Base-by-base conservation (phyloP, 2,113 vertebrate species). In the Diadophis punctatus region DNA sequence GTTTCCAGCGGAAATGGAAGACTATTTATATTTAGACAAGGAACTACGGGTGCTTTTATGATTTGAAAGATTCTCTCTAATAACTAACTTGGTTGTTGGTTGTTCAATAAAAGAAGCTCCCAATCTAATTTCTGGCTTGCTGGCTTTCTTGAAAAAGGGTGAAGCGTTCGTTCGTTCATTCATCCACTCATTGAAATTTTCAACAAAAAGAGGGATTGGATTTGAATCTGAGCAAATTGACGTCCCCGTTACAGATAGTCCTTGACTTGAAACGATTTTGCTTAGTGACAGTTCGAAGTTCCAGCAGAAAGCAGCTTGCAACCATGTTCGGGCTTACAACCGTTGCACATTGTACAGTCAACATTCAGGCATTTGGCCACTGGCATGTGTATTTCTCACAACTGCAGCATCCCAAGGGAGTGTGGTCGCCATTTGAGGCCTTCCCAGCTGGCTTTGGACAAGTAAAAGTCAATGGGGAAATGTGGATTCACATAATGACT, bases 61-160 rank as follows among this genome's bases (percentile, higher is more conserved):
- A 27, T 89, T 90, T 87, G 46, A 86, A 60, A 94, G 93, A 91
- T 3, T 2, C 23, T 95, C 90, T 96, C 92, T 96, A 96, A 91
- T 90, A 80, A 0, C 90, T 22, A 84, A 43, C 0, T 84, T 86
- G 0, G 0, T 86, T 55, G 0, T 93, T 63, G 53, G 53, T 94
- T 94, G n/a, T 95, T 91, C 90, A 97, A 97, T 97, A 97, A 96
- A 97, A 95, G 93, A 94, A 86, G 30, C 55, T 86, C 58, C 88
- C 46, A 3, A 74, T 48, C 2, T 8, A 0, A 0, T 23, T 91
- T 16, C 3, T n/a, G 63, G 6, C 8, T 14, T n/a, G 1, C 34
- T 1, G 1, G 11, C 2, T 92, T 30, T 90, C 49, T 8, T 63
- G 10, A 48, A 34, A 10, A 53, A 6, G 68, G 14, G 68, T 8